These are phyloP conservation scores for Silvanus unidentatus DNA, from an alignment of 2,888 invertebrate genomes.

Conservation along the genomic window DNA sequence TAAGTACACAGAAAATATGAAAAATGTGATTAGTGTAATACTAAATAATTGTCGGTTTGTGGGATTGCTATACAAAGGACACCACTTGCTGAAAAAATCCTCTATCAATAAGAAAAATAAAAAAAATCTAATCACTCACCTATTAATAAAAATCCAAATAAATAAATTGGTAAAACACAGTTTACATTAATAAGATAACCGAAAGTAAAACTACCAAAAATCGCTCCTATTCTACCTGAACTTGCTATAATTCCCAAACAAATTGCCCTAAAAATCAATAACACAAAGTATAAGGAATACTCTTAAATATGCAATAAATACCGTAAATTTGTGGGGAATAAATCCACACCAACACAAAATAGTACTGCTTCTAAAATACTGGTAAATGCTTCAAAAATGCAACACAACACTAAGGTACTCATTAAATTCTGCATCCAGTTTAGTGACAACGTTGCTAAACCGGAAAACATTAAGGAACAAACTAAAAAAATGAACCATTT, in stretches of 20 bases:
- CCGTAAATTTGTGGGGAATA: constrained; percentile 44
- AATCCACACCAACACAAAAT: constrained; percentile 56
- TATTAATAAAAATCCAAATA: constrained; percentile 53
- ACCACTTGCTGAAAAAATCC: constrained; percentile 51
- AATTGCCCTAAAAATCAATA: constrained; percentile 47
- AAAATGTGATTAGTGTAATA: constrained; percentile 20
- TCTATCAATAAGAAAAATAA: constrained; percentile 6
- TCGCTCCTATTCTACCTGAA: constrained; percentile 55
- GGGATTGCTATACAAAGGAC: constrained; percentile 52
- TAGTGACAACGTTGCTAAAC: constrained; percentile 51
- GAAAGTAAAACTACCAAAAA: constrained; percentile 55
- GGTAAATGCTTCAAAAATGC: constrained; percentile 56
- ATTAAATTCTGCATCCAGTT: constrained; percentile 52
- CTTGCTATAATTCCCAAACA: constrained; percentile 57
- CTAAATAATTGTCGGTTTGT: constrained; percentile 40
- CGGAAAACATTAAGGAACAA: constrained; percentile 52
- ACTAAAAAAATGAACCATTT: constrained; percentile 42
- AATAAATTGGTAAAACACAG: constrained; percentile 55
- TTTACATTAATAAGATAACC: constrained; percentile 54
- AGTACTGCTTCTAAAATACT: constrained; percentile 57
- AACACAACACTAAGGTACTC: constrained; percentile 53
- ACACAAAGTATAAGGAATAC: background rate
- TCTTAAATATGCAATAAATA: constrained; percentile 12
- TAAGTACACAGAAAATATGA: constrained; percentile 33
- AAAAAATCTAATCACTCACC: constrained; percentile 40